Conservation (phyloP, 2,888 invertebrate genomes). For the Caenorhabditis sinica region DNA sequence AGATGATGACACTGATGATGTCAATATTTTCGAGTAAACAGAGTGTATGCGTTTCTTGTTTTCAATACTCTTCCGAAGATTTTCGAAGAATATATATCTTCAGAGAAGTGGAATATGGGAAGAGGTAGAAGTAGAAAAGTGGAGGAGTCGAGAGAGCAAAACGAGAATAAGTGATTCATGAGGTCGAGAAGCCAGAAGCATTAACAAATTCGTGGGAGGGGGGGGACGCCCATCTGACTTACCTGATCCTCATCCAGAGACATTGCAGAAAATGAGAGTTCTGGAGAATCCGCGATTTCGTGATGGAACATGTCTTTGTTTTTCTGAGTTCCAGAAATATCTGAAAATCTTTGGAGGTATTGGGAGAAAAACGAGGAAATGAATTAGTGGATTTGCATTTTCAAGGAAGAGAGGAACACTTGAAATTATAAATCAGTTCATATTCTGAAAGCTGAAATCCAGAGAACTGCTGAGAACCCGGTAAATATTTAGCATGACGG, state of each 20-base stretch:
- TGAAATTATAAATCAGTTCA: neutral
- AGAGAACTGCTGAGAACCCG: neutral
- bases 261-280: constrained; percentile 21
- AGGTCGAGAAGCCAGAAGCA: constrained; percentile 15
- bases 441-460: too few species aligned
- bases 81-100: neutral
- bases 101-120: neutral
- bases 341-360: neutral
- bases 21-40: neutral
- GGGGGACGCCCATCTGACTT: neutral
- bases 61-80: constrained; percentile 16
- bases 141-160: neutral
- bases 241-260: constrained; percentile 49
- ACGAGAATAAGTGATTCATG: constrained; percentile 34
- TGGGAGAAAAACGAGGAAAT: neutral
- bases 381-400: neutral
- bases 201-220: constrained; percentile 18
- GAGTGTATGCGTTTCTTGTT: neutral
- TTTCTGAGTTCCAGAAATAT: neutral
- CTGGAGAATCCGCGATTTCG: constrained; percentile 18
- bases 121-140: neutral
- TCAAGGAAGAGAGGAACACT: neutral
- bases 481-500: too few species aligned
- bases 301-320: constrained; percentile 16
- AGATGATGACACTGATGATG: constrained; percentile 13